phyloP scores from a whole-genome alignment of 2,113 vertebrate species.

The Anguilla japonica region DNA sequence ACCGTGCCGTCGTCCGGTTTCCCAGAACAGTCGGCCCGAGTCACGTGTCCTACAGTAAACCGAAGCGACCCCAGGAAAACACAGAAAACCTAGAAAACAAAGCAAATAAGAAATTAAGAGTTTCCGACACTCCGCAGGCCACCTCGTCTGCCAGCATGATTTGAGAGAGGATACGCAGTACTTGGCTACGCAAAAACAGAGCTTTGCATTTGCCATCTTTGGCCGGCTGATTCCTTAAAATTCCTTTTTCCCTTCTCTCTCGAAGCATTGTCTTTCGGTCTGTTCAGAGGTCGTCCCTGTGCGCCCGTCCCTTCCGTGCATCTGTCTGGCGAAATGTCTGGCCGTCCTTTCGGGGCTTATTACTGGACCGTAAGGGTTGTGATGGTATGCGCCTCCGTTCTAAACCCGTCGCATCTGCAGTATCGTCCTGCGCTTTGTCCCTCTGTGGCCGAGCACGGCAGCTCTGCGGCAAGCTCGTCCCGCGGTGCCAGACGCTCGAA shows the following conservation, averaged over 20 bases:
- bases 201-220: slow-evolving; percentile 30
- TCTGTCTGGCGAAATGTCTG: neutral
- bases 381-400: neutral
- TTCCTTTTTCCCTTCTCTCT: neutral
- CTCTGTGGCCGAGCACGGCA: neutral
- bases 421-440: neutral
- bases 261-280: no score
- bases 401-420: neutral
- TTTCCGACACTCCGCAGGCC: slow-evolving; percentile 51
- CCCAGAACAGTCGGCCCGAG: slow-evolving; percentile 43
- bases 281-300: neutral
- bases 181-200: slow-evolving; percentile 57
- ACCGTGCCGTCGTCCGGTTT: slow-evolving; percentile 47
- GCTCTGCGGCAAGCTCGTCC: neutral
- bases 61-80: slow-evolving; percentile 53
- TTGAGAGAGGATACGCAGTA: slow-evolving; percentile 56
- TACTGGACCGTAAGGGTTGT: neutral
- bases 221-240: neutral
- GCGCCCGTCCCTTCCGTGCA: neutral
- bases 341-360: neutral
- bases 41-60: slow-evolving; percentile 53
- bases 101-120: slow-evolving; percentile 33
- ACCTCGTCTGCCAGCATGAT: slow-evolving; percentile 67
- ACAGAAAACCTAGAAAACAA: slow-evolving; percentile 36
- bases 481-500: neutral